These are phyloP conservation scores for Bombus affinis DNA, from an alignment of 1,140 invertebrate species.

Conservation along the genomic window DNA sequence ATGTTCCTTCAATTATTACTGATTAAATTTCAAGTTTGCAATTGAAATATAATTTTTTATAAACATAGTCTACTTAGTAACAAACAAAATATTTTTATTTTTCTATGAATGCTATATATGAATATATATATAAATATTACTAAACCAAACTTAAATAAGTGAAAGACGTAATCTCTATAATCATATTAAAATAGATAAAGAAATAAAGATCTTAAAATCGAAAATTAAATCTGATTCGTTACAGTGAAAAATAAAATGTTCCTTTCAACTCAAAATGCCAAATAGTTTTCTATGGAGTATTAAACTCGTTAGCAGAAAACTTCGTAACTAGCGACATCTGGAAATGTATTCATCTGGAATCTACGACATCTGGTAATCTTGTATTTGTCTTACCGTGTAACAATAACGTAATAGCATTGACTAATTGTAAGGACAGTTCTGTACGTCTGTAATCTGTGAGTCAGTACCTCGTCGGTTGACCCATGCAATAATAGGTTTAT, in stretches of 20 bases:
- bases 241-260: not conserved
- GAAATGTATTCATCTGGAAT: not conserved
- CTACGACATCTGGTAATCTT: too few species aligned
- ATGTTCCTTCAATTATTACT: not conserved
- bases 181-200: not conserved
- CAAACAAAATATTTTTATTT: not conserved
- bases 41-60: not conserved
- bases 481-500: too few species aligned
- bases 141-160: not conserved
- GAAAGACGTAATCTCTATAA: not conserved
- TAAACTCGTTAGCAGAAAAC: not conserved
- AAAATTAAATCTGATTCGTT: not conserved
- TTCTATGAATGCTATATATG: not conserved
- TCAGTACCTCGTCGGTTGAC: too few species aligned
- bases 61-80: not conserved
- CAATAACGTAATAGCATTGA: not conserved
- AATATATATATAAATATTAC: not conserved
- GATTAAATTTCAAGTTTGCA: not conserved
- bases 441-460: too few species aligned
- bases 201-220: not conserved
- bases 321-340: constrained; percentile 34
- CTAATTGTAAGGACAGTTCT: too few species aligned
- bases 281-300: not conserved
- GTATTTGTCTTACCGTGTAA: not conserved
- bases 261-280: not conserved